Evolutionary conservation across 1,140 invertebrate genomes (phyloP).

Genomic region (Pachypeltis micranthus): DNA sequence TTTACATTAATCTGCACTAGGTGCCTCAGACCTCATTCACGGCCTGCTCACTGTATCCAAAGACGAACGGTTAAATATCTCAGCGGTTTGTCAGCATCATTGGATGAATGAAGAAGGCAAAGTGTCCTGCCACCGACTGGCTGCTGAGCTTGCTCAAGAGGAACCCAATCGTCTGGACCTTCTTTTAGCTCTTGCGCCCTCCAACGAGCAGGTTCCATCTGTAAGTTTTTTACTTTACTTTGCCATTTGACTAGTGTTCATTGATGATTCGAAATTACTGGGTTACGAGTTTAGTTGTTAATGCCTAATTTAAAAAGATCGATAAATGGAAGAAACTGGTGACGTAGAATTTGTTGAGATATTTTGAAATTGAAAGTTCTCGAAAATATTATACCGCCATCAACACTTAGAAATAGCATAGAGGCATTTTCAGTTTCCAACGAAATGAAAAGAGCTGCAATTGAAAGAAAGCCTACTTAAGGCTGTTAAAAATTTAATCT

Average conservation of each 20-base stretch:
- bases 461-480: no score
- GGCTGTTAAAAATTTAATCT: no score
- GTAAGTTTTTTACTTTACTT: constrained; percentile 7
- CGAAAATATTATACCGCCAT: no score
- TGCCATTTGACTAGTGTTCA: not conserved
- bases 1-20: no score
- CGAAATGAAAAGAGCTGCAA: no score
- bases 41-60: constrained; percentile 90
- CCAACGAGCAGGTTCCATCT: not conserved
- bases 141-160: constrained; percentile 76
- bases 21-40: constrained; percentile 84
- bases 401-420: no score
- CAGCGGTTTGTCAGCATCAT: constrained; percentile 88
- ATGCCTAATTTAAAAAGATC: no score
- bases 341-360: no score
- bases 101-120: constrained; percentile 83
- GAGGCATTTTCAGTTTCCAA: no score
- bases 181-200: constrained; percentile 66
- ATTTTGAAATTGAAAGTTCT: no score
- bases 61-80: constrained; percentile 74
- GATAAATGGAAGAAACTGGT: no score
- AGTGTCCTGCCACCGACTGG: constrained; percentile 64
- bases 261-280: no score
- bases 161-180: constrained; percentile 80
- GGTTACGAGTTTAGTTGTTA: not conserved